Evolutionary conservation across 2,113 vertebrate species (phyloP).

Genomic region (Semicossyphus pulcher): DNA sequence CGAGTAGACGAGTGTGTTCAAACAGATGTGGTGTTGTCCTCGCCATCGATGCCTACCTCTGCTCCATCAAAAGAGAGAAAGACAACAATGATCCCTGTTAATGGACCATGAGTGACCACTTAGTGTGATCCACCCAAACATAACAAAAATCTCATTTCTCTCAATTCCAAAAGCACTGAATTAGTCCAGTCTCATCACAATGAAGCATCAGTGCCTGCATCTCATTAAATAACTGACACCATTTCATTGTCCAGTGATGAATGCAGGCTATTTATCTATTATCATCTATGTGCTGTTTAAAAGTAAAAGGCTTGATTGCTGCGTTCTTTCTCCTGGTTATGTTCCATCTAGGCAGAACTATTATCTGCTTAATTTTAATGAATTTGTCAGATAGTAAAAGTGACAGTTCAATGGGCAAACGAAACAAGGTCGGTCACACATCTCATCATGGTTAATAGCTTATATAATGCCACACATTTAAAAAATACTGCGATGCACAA

Average conservation of each 20-base stretch:
- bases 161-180: constrained; percentile 88
- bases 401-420: constrained; percentile 80
- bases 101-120: constrained; percentile 87
- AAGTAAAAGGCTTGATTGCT: constrained; percentile 81
- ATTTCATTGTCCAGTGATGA: constrained; percentile 84
- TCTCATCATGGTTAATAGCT: constrained; percentile 27
- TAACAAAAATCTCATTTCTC: constrained; percentile 92
- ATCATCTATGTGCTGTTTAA: constrained; percentile 83
- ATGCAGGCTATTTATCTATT: constrained; percentile 91
- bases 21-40: constrained; percentile 82
- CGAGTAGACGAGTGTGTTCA: constrained; percentile 60
- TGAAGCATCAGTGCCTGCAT: constrained; percentile 85
- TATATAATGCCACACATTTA: constrained; percentile 21
- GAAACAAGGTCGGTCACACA: constrained; percentile 70
- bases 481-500: background rate
- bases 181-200: constrained; percentile 85
- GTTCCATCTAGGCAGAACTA: constrained; percentile 78
- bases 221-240: constrained; percentile 89
- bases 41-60: constrained; percentile 82
- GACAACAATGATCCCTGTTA: constrained; percentile 82
- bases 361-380: constrained; percentile 86
- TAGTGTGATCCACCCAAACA: constrained; percentile 88
- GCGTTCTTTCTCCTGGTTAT: constrained; percentile 83
- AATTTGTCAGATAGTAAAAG: constrained; percentile 82
- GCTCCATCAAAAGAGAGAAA: constrained; percentile 65